Percentiles rank a stretch among this genome's conserved stretches.
Conservation (phyloP, 2,888 invertebrate species). For the Altica lythri region DNA sequence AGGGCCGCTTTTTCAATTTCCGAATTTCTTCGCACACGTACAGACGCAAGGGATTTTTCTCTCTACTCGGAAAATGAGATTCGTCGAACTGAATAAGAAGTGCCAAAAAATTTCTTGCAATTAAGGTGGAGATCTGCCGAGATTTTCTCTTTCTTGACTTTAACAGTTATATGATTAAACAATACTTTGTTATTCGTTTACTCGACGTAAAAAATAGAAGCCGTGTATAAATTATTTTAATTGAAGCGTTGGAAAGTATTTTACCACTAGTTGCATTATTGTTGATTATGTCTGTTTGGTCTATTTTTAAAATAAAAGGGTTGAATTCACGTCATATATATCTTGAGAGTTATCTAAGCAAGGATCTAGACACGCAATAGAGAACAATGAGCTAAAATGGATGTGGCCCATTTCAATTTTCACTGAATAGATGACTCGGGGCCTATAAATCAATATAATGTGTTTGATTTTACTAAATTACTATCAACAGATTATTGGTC, state of each 20-base stretch:
- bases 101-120: slow-evolving; percentile 6
- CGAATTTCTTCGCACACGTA: slow-evolving; percentile 21
- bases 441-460: slow-evolving; percentile 32
- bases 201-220: no score
- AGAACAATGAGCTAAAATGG: slow-evolving; percentile 26
- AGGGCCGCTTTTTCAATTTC: slow-evolving; percentile 22
- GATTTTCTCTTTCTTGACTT: no score
- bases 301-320: no score
- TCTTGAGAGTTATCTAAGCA: slow-evolving; percentile 13
- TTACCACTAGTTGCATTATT: no score
- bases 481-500: slow-evolving; percentile 30
- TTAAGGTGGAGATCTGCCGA: slow-evolving; percentile 3
- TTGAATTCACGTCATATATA: no score
- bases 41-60: slow-evolving; percentile 14
- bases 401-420: slow-evolving; percentile 31
- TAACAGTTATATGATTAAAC: no score
- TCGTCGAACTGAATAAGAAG: slow-evolving; percentile 15
- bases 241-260: no score
- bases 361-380: slow-evolving; percentile 24
- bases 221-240: no score
- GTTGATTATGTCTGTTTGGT: no score
- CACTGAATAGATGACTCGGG: slow-evolving; percentile 23
- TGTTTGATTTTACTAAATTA: slow-evolving; percentile 34
- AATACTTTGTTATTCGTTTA: no score
- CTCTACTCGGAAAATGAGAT: slow-evolving; percentile 9